Percentiles rank a stretch among this genome's conserved stretches.
phyloP scores from a whole-genome alignment of 2,888 invertebrate genomes.

The Heteromyza rotundicornis region DNA sequence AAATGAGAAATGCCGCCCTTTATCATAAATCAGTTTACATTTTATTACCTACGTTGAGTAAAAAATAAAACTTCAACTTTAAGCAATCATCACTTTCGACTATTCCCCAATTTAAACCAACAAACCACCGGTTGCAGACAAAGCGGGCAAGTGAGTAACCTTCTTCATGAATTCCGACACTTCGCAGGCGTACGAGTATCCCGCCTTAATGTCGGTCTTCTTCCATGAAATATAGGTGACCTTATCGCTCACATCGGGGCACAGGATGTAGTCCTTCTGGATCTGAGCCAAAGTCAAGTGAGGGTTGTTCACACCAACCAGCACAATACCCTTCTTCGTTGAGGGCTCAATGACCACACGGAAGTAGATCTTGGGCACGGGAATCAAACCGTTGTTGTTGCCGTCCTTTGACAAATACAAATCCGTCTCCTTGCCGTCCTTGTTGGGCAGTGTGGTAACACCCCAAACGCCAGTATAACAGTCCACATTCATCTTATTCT shows the following conservation, averaged over 20 bases:
- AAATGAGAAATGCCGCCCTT: no score
- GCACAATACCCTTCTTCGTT: conserved; percentile 64
- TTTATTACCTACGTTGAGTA: no score
- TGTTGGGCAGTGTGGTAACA: conserved; percentile 65
- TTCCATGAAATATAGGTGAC: conserved; percentile 55
- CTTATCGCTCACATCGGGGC: conserved; percentile 49
- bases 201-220: conserved; percentile 45
- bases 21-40: no score
- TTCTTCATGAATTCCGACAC: conserved; percentile 47
- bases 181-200: conserved; percentile 57
- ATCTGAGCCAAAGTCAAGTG: conserved; percentile 53
- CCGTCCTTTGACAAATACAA: conserved; percentile 57
- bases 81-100: background rate
- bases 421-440: conserved; percentile 52
- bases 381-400: conserved; percentile 61
- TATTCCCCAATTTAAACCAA: conserved; percentile 38
- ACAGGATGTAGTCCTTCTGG: conserved; percentile 49
- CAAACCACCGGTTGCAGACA: conserved; percentile 47
- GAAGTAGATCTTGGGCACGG: conserved; percentile 68
- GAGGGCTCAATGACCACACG: conserved; percentile 66
- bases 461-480: conserved; percentile 69
- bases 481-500: conserved; percentile 54
- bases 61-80: no score
- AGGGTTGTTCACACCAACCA: conserved; percentile 65
- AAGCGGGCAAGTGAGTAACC: conserved; percentile 45